Conservation (phyloP, 30 jellyfish, hydroid and myxozoan genomes). For the Turritopsis dohrnii region DNA sequence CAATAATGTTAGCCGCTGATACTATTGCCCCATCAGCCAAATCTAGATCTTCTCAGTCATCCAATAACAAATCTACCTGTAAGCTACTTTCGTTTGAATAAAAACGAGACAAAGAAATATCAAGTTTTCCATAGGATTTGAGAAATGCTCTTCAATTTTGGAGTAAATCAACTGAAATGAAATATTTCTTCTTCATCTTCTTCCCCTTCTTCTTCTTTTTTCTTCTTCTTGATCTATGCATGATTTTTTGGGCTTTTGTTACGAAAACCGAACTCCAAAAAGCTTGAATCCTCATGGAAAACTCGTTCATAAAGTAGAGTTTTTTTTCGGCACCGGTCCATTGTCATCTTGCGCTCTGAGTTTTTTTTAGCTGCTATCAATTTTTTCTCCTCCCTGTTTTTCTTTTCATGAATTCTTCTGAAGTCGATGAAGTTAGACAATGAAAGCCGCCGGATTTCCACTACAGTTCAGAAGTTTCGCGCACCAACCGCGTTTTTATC, state of each 20-base stretch:
- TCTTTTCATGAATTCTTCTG: background rate
- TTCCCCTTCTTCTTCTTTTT: background rate
- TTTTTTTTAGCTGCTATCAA: background rate
- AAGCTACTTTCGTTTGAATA: background rate
- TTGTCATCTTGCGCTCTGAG: background rate
- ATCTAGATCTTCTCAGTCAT: background rate
- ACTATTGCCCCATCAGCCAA: background rate
- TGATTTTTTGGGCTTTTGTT: background rate
- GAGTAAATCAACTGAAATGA: background rate
- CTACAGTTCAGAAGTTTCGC: too few species aligned
- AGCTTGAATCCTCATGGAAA: background rate
- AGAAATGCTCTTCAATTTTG: background rate
- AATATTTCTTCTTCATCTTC: background rate
- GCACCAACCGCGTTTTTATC: too few species aligned
- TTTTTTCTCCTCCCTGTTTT: background rate
- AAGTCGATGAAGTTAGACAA: too few species aligned
- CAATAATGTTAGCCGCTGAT: constrained; percentile 7
- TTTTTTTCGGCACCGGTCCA: background rate
- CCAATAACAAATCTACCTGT: background rate
- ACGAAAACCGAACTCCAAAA: background rate
- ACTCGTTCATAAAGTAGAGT: background rate
- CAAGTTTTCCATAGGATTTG: background rate
- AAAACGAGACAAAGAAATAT: background rate
- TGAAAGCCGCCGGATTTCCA: too few species aligned
- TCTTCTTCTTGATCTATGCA: background rate